Base-by-base conservation (phyloP, 2,888 invertebrate species). In the Leptinotarsa rubiginosa region DNA sequence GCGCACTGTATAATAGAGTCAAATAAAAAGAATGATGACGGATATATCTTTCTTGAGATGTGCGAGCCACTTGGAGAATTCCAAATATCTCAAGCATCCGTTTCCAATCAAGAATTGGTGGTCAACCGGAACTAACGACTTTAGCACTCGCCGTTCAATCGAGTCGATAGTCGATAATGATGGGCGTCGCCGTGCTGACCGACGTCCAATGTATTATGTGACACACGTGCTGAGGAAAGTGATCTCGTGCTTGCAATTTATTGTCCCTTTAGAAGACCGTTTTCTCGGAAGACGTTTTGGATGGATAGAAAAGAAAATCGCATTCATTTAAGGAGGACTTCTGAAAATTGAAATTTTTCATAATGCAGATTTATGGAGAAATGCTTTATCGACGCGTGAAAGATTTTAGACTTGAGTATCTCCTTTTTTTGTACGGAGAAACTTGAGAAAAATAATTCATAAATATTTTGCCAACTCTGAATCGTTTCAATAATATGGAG, bases 101-200 rank as follows among this genome's bases (percentile, higher is more conserved):
- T 68, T 78, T 75, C 75, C 72, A 76, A 78, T 78, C 78, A 73
- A 67, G 74, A 69, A 75, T 72, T 62, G 73, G 75, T 77, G 81
- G 80, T 81, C 81, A 78, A 80, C 81, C 81, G 80, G 75, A 78
- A 81, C 81, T 80, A 80, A 81, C 78, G 76, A 79, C 77, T 78
- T 77, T 75, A 77, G 73, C 75, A 68, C 73, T 76, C 74, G 75
- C 75, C 74, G 75, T 79, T 76, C 77, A 73, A 67, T 66, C 47
- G 67, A 67, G 59, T 65, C 65, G 62, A 70, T 74, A 70, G 77
- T 78, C 80, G 78, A 80, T 80, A 80, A 81, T 80, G 79, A 78
- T 77, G 79, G 81, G 80, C 81, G 80, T 80, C 75, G 65, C 65
- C 71, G 18, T 73, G 56, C 75, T 74, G 75, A 22, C 69, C 75